Base-by-base conservation (phyloP, 2,888 invertebrate genomes). In the Andrena camellia region DNA sequence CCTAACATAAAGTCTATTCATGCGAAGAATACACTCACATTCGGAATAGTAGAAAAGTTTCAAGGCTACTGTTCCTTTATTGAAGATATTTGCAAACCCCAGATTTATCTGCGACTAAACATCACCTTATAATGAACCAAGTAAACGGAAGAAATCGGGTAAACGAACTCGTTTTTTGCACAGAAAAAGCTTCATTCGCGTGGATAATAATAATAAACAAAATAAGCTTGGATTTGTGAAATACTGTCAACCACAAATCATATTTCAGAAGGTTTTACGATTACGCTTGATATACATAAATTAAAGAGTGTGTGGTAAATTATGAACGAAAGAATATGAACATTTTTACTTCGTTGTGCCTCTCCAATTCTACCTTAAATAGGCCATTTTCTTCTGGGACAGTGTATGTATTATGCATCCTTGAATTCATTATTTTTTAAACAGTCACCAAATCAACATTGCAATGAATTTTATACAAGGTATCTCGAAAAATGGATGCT, bases 141-240 rank as follows among this genome's bases (percentile, higher is more conserved):
- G 67, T 81, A 83, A 79, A 48, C 78, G 75, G 42, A 72, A 72
- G 70, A 85, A 82, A 86, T 66, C 72, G 83, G 78, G 84, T 84
- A 89, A 87, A 42, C 42, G 42, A 13, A 13, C 13, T 42, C 13
- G 13, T 42, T 42, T 42, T 42, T 13, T 13, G 13, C 13, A 42
- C 13, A 42, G 13, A 13, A 85, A 78, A 83, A 86, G 84, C 50
- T 89, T 80, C 80, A 77, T 31, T 59, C 23, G 13, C n/a, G 6
- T 13, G 6, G 42, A 42, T 13, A 13, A 42, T 42, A 42, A 13
- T 42, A 42, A 42, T 42, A 64, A 35, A 29, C 2, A 31, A 66
- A 23, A 17, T 31, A 31, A 26, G 23, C n/a, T 17, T 10, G 20
- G 6, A 23, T 50, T 13, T 7, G 23, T 5, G 13, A 42, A 42